Percentiles rank a stretch among this genome's conserved stretches.
These are phyloP conservation scores for Haliaeetus leucogaster DNA, from an alignment of 2,113 vertebrate genomes.

Conservation along the genomic window DNA sequence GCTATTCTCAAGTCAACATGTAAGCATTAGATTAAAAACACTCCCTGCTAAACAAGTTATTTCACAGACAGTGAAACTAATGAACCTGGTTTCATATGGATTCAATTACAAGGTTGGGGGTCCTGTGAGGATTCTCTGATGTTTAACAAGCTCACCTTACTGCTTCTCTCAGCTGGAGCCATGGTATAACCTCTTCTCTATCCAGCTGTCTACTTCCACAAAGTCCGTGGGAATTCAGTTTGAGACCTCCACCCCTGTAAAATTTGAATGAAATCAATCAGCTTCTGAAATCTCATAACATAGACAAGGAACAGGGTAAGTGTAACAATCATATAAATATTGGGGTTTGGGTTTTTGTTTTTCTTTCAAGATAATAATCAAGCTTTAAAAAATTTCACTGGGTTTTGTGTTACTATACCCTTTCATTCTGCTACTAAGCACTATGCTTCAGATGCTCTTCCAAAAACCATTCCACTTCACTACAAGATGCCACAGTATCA, in stretches of 20 bases:
- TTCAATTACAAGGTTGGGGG: constrained; percentile 22
- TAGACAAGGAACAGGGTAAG: background rate
- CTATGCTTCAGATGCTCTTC: background rate
- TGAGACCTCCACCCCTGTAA: constrained; percentile 36
- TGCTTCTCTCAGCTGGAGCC: constrained; percentile 38
- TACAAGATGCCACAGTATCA: background rate
- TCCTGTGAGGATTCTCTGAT: constrained; percentile 6
- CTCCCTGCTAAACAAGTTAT: constrained; percentile 49
- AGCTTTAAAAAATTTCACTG: background rate
- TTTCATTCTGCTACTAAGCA: background rate
- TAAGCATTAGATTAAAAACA: constrained; percentile 48
- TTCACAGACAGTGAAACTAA: constrained; percentile 37
- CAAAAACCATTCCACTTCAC: background rate
- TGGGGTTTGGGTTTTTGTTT: background rate
- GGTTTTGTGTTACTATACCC: background rate
- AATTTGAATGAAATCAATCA: constrained; percentile 25
- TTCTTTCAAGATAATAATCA: background rate
- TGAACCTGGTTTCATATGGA: constrained; percentile 8
- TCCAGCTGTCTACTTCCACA: background rate
- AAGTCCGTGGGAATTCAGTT: background rate
- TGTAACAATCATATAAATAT: background rate
- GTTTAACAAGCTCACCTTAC: constrained; percentile 51
- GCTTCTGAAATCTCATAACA: background rate
- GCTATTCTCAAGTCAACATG: background rate
- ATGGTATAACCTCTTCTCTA: constrained; percentile 15